Conservation (phyloP, 2,888 invertebrate genomes). For the Eupithecia inturbata region DNA sequence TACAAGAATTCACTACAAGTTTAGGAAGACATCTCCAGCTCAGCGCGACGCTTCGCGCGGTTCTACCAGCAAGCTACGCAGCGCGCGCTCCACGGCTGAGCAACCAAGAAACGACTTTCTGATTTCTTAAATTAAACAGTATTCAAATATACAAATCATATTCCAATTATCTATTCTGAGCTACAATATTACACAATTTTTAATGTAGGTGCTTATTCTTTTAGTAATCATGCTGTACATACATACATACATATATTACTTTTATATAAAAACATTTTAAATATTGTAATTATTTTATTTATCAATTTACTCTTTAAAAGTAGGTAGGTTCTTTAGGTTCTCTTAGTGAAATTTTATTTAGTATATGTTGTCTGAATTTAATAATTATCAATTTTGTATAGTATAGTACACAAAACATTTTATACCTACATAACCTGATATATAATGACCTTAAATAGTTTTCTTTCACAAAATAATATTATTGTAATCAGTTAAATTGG, state of each 20-base stretch:
- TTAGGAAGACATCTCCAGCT: constrained; percentile 41
- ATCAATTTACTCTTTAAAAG: constrained; percentile 23
- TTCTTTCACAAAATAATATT: constrained; percentile 52
- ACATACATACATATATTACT: background rate
- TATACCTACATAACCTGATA: constrained; percentile 2
- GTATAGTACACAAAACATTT: background rate
- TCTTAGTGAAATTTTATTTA: constrained; percentile 12
- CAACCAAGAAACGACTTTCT: constrained; percentile 34
- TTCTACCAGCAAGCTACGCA: constrained; percentile 19
- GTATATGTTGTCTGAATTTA: background rate
- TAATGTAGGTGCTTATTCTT: background rate
- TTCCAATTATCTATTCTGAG: constrained; percentile 1
- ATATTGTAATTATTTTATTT: constrained; percentile 12
- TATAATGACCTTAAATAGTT: background rate
- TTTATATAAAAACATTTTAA: constrained; percentile 2
- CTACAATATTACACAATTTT: constrained; percentile 1
- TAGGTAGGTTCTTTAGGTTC: background rate
- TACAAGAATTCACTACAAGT: constrained; percentile 38
- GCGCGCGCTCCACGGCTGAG: constrained; percentile 30
- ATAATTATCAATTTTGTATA: background rate
- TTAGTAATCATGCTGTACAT: constrained; percentile 3
- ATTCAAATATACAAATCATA: background rate
- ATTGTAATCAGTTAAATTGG: constrained; percentile 62
- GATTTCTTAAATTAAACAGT: background rate
- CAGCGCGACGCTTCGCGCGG: constrained; percentile 26